phyloP scores from a whole-genome alignment of 2,888 invertebrate species.

The Macaria notata region DNA sequence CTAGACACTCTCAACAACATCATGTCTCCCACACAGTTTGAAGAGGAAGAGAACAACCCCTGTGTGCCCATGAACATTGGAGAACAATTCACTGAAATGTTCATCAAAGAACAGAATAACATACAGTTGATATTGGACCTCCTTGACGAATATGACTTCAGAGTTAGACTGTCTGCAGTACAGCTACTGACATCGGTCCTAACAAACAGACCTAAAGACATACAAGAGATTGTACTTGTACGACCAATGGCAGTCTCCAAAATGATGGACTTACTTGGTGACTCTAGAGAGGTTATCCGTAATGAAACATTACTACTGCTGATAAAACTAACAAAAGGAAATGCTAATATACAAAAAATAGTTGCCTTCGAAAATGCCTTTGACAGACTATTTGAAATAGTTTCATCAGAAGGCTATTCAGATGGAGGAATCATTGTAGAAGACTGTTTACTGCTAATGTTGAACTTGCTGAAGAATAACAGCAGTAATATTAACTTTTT shows the following conservation, averaged over 20 bases:
- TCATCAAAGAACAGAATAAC: conserved; percentile 94
- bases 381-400: conserved; percentile 96
- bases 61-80: conserved; percentile 88
- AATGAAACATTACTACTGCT: conserved; percentile 96
- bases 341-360: conserved; percentile 99
- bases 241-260: conserved; percentile 99
- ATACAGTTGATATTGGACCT: conserved; percentile 91
- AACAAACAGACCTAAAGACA: conserved; percentile 91
- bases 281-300: conserved; percentile 96
- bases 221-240: conserved; percentile 93
- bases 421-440: conserved; percentile 99
- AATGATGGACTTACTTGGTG: conserved; percentile 97
- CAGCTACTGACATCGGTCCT: conserved; percentile 94
- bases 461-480: conserved; percentile 97
- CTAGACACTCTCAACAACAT: conserved; percentile 96
- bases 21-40: conserved; percentile 90
- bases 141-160: conserved; percentile 97
- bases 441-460: conserved; percentile 96
- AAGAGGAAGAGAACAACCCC: conserved; percentile 89
- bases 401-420: conserved; percentile 94
- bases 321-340: conserved; percentile 94
- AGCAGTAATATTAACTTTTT: conserved; percentile 99
- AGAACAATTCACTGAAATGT: conserved; percentile 98
- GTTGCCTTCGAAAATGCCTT: conserved; percentile 99
- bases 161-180: conserved; percentile 94